A percentile compares a stretch with the other conserved stretches of the same genome.
Evolutionary conservation across 2,113 vertebrate species (phyloP).

Genomic region (Astur gentilis): DNA sequence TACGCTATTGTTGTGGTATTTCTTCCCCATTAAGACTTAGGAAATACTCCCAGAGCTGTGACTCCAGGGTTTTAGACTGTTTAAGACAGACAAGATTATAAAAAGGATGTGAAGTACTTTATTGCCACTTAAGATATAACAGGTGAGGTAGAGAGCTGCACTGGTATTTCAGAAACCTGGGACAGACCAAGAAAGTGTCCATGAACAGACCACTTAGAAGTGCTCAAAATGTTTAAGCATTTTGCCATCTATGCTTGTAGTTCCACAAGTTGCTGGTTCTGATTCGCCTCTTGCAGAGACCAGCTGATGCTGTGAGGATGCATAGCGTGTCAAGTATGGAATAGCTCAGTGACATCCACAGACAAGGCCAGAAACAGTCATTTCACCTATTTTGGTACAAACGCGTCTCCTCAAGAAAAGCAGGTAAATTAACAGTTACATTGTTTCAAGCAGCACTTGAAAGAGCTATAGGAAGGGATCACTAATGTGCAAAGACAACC

Average conservation of each 20-base stretch:
- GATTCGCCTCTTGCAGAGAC: background rate
- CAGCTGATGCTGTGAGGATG: background rate
- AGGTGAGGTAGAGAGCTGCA: background rate
- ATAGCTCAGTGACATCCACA: background rate
- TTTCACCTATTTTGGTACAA: background rate
- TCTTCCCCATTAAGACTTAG: background rate
- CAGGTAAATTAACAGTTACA: background rate
- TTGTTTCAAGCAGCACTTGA: background rate
- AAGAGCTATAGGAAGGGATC: background rate
- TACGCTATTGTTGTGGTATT: background rate
- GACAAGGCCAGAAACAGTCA: background rate
- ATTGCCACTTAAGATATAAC: background rate
- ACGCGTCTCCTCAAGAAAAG: background rate
- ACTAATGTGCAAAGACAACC: accelerated
- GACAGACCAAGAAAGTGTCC: background rate
- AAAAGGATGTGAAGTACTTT: background rate
- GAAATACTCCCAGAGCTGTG: background rate
- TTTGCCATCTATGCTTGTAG: background rate
- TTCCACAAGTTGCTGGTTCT: background rate
- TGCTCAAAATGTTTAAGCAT: background rate
- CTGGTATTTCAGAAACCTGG: background rate
- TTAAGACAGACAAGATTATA: background rate
- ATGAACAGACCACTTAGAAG: background rate
- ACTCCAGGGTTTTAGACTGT: background rate
- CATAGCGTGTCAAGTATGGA: background rate